These are phyloP conservation scores for Keiferia lycopersicella DNA, from an alignment of 2,888 invertebrate genomes.

Conservation along the genomic window DNA sequence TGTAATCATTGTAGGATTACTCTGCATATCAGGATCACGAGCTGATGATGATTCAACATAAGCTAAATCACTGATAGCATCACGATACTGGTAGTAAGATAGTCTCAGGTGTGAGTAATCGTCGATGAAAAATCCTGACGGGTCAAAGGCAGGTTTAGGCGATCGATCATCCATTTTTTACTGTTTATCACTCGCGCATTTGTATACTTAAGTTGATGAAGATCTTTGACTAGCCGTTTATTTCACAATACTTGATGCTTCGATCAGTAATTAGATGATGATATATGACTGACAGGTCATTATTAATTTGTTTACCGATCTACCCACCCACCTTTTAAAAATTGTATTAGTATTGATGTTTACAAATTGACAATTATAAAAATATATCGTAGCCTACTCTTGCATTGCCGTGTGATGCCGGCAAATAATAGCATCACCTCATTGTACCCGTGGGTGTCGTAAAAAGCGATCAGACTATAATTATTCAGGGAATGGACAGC, in stretches of 20 bases:
- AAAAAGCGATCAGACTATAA: too few relatives aligned
- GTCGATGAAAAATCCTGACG: slow-evolving; percentile 45
- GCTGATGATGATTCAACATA: not conserved
- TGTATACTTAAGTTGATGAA: not conserved
- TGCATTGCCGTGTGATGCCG: too few relatives aligned
- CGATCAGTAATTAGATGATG: too few relatives aligned
- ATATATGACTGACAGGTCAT: too few relatives aligned
- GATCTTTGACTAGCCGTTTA: not conserved
- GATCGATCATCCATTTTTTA: not conserved
- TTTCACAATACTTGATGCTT: not conserved
- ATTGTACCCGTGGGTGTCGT: too few relatives aligned
- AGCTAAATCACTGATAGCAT: not conserved
- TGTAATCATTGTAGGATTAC: not conserved
- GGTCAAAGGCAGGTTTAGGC: not conserved
- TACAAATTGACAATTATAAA: too few relatives aligned
- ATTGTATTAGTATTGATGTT: too few relatives aligned
- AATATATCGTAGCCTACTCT: too few relatives aligned
- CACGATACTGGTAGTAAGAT: slow-evolving; percentile 51
- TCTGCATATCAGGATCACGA: not conserved
- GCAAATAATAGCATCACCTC: too few relatives aligned
- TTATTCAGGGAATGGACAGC: too few relatives aligned
- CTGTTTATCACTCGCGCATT: not conserved
- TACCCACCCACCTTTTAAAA: too few relatives aligned
- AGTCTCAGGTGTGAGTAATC: slow-evolving; percentile 61
- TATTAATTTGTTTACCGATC: too few relatives aligned